These are phyloP conservation scores for Scyliorhinus canicula DNA, from an alignment of 2,797 vertebrate species.

Conservation along the genomic window DNA sequence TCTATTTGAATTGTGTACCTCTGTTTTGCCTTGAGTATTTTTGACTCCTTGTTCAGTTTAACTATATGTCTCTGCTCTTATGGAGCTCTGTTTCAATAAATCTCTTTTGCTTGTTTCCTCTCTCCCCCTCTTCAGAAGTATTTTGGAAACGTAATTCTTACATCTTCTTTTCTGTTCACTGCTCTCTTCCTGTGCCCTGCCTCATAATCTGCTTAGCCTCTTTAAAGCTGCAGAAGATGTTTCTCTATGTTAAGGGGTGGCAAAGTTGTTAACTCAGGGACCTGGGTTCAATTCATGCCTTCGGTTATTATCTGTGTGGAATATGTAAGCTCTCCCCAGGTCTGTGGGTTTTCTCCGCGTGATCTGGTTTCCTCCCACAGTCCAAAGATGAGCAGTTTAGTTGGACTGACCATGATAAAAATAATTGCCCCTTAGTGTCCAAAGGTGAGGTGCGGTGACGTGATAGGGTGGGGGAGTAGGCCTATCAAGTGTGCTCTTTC, in stretches of 20 bases:
- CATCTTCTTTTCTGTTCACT: not conserved
- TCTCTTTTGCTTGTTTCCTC: not conserved
- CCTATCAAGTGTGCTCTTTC: too few species aligned
- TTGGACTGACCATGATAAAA: too few species aligned
- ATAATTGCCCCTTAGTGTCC: too few species aligned
- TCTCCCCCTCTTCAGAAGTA: not conserved
- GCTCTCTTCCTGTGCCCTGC: not conserved
- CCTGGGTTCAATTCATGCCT: too few species aligned
- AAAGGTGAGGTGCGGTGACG: too few species aligned
- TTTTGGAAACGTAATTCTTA: not conserved
- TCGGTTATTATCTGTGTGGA: too few species aligned
- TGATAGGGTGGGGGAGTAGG: too few species aligned
- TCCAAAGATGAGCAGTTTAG: too few species aligned
- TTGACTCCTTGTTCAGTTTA: not conserved
- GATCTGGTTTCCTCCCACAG: too few species aligned
- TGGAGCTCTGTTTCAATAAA: not conserved
- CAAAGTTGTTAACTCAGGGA: too few species aligned
- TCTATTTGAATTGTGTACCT: not conserved
- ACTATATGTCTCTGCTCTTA: not conserved
- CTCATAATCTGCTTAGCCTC: not conserved
- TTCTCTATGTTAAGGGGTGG: not conserved
- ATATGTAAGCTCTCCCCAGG: too few species aligned
- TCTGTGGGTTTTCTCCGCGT: too few species aligned
- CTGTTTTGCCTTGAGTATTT: not conserved
- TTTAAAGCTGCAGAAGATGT: not conserved